Base-by-base conservation (phyloP, 2,888 invertebrate genomes). In the Hesperia comma region DNA sequence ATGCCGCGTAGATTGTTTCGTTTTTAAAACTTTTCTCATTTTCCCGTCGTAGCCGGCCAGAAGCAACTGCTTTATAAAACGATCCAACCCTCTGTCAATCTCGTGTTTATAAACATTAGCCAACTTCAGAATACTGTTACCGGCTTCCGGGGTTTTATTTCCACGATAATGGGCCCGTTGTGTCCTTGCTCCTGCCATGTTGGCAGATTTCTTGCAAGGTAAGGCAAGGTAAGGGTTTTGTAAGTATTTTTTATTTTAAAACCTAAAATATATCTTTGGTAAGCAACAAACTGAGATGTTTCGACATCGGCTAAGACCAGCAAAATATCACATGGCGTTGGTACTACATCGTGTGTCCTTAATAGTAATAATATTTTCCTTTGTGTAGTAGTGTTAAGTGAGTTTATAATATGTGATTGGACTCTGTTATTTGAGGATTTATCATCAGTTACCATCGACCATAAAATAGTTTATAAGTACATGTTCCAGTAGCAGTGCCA, bases 21-120 rank as follows among this genome's bases (percentile, higher is more conserved):
- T 63, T 63, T 46, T 63, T 56, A 56, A 55, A 63, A 63, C 63
- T 63, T 63, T 63, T 63, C 63, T 63, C 63, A 63, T 63, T 63
- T 63, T 33, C 15, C 58, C 43, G 58, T 26, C 43, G 58, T 26
- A 41, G 26, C 15, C 26, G 3, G 26, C 43, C 33, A n/a, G 58
- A 43, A 58, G 43, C 21, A 40, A 57, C 54, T 54, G 63, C 41
- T 55, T 63, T 55, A 56, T 63, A 49, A 51, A 61, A 61, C 17
- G 37, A 51, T 51, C 21, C 57, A 40, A 21, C 58, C 26, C 63
- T 63, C 63, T 49, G 63, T 56, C 49, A 63, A 63, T 63, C 46
- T 63, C 56, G 21, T 33, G 63, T 57, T 43, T 43, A 63, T 63
- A 37, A 63, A 56, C 8, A 51, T 51, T 51, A 51, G 51, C 51